Conservation (phyloP, 2,113 vertebrate genomes). For the Gavialis gangeticus region DNA sequence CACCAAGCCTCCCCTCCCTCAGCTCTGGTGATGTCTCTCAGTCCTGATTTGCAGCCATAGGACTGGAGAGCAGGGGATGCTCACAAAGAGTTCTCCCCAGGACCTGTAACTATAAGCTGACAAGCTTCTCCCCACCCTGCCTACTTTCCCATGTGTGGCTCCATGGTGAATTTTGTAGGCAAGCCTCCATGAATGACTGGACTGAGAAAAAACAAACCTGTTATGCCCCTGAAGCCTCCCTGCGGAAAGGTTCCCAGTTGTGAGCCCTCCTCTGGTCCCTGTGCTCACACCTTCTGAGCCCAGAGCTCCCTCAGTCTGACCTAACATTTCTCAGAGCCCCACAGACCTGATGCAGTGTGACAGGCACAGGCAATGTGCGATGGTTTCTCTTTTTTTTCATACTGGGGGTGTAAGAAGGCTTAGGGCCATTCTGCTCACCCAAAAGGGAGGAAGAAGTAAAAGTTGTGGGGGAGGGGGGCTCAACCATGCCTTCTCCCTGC, state of each 20-base stretch:
- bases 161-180: background rate
- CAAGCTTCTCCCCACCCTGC: background rate
- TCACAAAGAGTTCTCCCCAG: background rate
- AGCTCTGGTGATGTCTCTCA: background rate
- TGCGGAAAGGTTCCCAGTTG: background rate
- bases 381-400: background rate
- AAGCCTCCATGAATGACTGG: background rate
- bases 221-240: background rate
- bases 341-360: background rate
- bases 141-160: background rate
- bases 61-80: accelerated
- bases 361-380: background rate
- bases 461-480: background rate
- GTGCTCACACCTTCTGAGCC: background rate
- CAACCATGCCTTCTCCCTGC: background rate
- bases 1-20: too few species aligned
- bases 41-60: background rate
- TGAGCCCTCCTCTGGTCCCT: background rate
- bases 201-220: background rate
- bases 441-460: background rate
- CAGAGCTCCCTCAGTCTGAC: background rate
- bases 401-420: background rate
- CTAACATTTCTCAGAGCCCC: background rate
- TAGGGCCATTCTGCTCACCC: background rate
- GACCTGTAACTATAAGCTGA: background rate